Evolutionary conservation across 2,113 vertebrate species (phyloP).

Genomic region (Tretioscincus oriximinensis): DNA sequence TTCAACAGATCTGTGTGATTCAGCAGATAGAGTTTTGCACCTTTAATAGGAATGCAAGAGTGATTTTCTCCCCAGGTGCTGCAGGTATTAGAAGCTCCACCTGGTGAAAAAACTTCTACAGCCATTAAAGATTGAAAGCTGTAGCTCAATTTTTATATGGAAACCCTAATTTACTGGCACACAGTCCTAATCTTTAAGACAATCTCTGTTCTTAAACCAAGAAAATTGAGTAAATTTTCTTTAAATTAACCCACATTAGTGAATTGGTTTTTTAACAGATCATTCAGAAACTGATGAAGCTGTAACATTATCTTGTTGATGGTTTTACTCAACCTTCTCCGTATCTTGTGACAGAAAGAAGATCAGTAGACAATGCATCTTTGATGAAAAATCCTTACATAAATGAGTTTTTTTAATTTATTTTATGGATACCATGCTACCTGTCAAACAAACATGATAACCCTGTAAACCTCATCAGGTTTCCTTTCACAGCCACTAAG

Average conservation of each 20-base stretch:
- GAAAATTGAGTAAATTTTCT: background rate
- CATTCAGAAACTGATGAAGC: background rate
- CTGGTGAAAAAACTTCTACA: too few relatives aligned
- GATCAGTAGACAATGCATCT: slow-evolving; percentile 4
- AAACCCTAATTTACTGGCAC: too few relatives aligned
- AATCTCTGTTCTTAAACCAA: background rate
- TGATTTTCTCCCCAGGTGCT: too few relatives aligned
- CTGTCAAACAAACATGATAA: slow-evolving; percentile 30
- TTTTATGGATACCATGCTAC: background rate
- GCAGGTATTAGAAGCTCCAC: too few relatives aligned
- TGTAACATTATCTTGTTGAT: background rate
- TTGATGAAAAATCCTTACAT: slow-evolving; percentile 23
- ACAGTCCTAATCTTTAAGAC: too few relatives aligned
- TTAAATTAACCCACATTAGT: background rate
- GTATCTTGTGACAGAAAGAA: slow-evolving; percentile 26
- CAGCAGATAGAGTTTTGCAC: too few relatives aligned
- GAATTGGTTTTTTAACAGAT: background rate
- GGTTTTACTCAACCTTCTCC: background rate
- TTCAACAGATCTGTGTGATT: too few relatives aligned
- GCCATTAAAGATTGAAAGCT: too few relatives aligned
- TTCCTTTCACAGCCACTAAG: too few relatives aligned
- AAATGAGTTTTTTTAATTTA: slow-evolving; percentile 39
- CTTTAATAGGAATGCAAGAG: too few relatives aligned
- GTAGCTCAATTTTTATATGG: too few relatives aligned
- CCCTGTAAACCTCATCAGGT: too few relatives aligned